Evolutionary conservation across 2,888 invertebrate species (phyloP).

Genomic region (Fragum whitleyi): DNA sequence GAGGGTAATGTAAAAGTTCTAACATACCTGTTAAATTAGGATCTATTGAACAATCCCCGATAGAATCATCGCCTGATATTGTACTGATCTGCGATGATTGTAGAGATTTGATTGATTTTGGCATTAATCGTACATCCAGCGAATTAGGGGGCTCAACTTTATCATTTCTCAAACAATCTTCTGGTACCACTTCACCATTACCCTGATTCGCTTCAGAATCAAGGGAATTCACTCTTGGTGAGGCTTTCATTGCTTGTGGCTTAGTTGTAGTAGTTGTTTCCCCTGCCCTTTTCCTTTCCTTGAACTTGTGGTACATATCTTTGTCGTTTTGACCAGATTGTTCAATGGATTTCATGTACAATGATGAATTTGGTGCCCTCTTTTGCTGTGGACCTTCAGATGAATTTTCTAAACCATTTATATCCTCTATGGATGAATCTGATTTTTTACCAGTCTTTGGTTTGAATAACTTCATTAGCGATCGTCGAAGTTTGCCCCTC

Average conservation of each 20-base stretch:
- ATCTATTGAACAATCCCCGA: constrained; percentile 81
- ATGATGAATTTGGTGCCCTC: constrained; percentile 38
- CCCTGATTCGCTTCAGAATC: constrained; percentile 20
- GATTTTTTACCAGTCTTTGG: constrained; percentile 55
- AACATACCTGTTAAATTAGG: constrained; percentile 77
- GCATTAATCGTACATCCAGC: constrained; percentile 69
- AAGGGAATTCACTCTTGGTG: constrained; percentile 57
- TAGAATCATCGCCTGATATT: constrained; percentile 77
- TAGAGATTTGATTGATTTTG: constrained; percentile 65
- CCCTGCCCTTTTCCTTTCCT: constrained; percentile 73
- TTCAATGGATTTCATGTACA: constrained; percentile 79
- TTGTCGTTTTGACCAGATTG: constrained; percentile 72
- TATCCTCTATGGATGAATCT: constrained; percentile 31
- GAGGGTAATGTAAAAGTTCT: background rate
- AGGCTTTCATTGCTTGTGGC: constrained; percentile 68
- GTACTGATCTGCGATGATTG: constrained; percentile 72
- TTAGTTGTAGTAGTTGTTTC: constrained; percentile 46
- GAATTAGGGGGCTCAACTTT: constrained; percentile 59
- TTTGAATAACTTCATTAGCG: constrained; percentile 77
- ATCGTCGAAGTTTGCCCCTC: constrained; percentile 74
- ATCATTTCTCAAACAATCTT: background rate
- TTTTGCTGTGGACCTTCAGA: constrained; percentile 13
- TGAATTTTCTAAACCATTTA: constrained; percentile 9
- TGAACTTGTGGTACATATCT: constrained; percentile 80
- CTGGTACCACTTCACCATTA: background rate